A percentile compares a stretch with the other conserved stretches of the same genome.
phyloP scores from a whole-genome alignment of 1,140 invertebrate genomes.

The Drosophila tristis region DNA sequence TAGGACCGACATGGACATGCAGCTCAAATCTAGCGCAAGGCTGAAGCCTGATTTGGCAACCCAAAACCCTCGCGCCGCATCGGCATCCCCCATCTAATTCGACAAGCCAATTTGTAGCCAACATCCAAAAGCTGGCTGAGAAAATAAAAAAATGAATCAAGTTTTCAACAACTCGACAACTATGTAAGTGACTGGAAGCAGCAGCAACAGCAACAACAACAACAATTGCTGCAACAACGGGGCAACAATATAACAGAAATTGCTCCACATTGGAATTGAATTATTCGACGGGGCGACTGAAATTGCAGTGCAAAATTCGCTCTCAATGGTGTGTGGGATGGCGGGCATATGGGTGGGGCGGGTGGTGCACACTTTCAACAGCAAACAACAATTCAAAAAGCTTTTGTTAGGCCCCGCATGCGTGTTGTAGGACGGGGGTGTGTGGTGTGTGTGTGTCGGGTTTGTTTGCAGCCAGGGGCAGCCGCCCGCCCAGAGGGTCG shows the following conservation, averaged over 20 bases:
- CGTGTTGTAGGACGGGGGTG: constrained; percentile 15
- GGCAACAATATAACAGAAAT: constrained; percentile 49
- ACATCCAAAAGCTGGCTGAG: constrained; percentile 56
- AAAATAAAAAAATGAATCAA: constrained; percentile 30
- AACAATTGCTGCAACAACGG: constrained; percentile 34
- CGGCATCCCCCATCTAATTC: constrained; percentile 47
- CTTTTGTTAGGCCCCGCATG: constrained; percentile 54
- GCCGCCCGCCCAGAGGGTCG: constrained; percentile 21
- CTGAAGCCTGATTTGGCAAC: constrained; percentile 14
- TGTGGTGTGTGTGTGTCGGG: neutral
- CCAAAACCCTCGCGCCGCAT: neutral
- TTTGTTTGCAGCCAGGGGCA: neutral
- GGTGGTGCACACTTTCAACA: constrained; percentile 32
- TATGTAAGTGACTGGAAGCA: constrained; percentile 72
- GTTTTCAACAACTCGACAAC: constrained; percentile 78
- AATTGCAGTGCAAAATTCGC: constrained; percentile 69
- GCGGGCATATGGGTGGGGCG: neutral
- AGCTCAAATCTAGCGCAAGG: constrained; percentile 66
- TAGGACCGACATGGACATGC: constrained; percentile 38
- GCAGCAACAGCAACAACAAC: constrained; percentile 29
- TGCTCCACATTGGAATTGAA: constrained; percentile 76
- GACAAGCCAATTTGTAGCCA: constrained; percentile 77
- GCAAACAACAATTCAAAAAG: constrained; percentile 67
- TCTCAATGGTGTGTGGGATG: constrained; percentile 18
- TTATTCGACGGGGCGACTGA: constrained; percentile 66